Evolutionary conservation across 2,113 vertebrate genomes (phyloP).

Genomic region (Siniperca knerii): DNA sequence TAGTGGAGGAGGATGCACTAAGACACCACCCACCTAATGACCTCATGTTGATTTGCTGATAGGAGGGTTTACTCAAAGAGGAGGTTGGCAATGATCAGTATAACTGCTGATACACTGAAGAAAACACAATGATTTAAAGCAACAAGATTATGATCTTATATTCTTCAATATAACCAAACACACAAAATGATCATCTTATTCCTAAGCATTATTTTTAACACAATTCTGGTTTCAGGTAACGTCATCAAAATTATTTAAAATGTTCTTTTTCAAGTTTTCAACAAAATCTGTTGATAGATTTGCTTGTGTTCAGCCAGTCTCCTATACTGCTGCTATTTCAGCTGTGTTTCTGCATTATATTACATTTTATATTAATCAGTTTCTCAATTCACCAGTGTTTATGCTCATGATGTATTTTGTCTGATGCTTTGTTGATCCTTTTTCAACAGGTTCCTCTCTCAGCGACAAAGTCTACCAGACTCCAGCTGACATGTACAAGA

Average conservation of each 20-base stretch:
- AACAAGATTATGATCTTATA: too few relatives aligned
- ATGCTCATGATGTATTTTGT: too few relatives aligned
- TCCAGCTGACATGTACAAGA: conserved; percentile 24
- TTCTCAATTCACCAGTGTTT: too few relatives aligned
- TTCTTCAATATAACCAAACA: neutral
- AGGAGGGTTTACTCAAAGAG: neutral
- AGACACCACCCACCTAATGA: neutral
- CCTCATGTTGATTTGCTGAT: neutral
- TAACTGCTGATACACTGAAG: neutral
- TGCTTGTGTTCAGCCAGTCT: too few relatives aligned
- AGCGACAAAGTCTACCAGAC: conserved; percentile 31
- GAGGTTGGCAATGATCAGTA: neutral
- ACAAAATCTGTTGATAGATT: neutral
- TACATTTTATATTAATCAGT: neutral
- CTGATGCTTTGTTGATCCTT: too few relatives aligned
- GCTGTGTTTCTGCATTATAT: neutral
- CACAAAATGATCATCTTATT: neutral
- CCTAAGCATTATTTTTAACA: neutral
- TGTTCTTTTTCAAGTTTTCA: too few relatives aligned
- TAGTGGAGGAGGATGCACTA: neutral
- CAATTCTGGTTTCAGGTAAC: neutral
- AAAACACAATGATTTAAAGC: too few relatives aligned
- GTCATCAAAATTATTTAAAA: too few relatives aligned
- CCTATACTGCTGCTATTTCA: too few relatives aligned
- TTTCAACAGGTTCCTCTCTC: conserved; percentile 27